A percentile compares a stretch with the other conserved stretches of the same genome.
These are phyloP conservation scores for Mionectes olivaceus DNA, from an alignment of 2,797 vertebrate species.

Conservation along the genomic window DNA sequence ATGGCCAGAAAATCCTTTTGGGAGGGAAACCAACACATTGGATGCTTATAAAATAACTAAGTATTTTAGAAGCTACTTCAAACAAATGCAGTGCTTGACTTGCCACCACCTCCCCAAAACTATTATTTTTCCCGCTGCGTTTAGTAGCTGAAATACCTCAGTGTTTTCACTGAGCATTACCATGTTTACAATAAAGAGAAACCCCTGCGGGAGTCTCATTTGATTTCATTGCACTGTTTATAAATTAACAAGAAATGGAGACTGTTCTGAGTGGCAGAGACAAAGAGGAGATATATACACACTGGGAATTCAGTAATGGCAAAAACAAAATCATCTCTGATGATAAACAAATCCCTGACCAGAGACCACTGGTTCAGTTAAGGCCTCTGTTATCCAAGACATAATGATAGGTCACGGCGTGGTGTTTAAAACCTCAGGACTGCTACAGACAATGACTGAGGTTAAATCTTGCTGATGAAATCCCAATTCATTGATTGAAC, in stretches of 20 bases:
- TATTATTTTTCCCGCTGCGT: not conserved
- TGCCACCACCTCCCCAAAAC: not conserved
- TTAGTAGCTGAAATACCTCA: conserved; percentile 28
- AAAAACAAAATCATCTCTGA: not conserved
- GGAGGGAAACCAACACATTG: accelerated
- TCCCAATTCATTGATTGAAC: conserved; percentile 18
- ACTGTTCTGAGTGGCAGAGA: conserved; percentile 3
- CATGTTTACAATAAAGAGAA: conserved; percentile 16
- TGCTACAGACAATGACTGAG: not conserved
- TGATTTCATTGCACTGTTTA: not conserved
- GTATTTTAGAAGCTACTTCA: not conserved
- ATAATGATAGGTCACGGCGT: accelerated
- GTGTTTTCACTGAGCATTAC: conserved; percentile 18
- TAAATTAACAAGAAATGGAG: conserved; percentile 44
- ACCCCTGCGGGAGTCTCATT: conserved; percentile 21
- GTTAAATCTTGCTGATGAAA: conserved; percentile 42
- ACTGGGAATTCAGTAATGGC: not conserved
- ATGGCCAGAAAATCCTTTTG: not conserved
- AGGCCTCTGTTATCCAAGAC: not conserved
- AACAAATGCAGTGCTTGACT: not conserved
- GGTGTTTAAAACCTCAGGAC: not conserved
- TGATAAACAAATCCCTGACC: not conserved
- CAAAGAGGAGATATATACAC: not conserved
- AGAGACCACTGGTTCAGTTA: not conserved
- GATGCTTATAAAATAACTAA: not conserved